Evolutionary conservation across 1,140 invertebrate species (phyloP).

Genomic region (Tetramorium alpestre): DNA sequence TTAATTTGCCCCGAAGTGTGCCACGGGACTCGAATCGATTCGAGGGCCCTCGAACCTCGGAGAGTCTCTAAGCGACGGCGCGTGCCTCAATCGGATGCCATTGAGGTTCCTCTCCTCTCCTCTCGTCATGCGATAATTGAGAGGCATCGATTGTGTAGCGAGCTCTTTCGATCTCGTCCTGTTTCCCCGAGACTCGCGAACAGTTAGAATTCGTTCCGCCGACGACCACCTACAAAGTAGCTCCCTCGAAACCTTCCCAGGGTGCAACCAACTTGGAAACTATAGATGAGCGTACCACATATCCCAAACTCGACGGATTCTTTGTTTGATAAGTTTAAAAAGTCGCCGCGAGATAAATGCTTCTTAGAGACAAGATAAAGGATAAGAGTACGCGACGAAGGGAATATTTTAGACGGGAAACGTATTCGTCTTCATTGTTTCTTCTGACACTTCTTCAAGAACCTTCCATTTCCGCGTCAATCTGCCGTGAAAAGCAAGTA

Average conservation of each 20-base stretch:
- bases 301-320: background rate
- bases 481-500: constrained; percentile 54
- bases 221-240: constrained; percentile 52
- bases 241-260: background rate
- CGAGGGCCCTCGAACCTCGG: constrained; percentile 82
- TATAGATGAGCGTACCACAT: background rate
- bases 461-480: constrained; percentile 41
- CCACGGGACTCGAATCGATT: constrained; percentile 83
- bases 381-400: background rate
- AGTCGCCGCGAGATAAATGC: background rate
- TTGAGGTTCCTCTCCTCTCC: constrained; percentile 78
- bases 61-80: constrained; percentile 81
- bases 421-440: constrained; percentile 33
- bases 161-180: constrained; percentile 55
- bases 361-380: background rate
- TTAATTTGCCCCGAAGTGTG: constrained; percentile 84
- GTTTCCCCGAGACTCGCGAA: constrained; percentile 55
- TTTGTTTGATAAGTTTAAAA: background rate
- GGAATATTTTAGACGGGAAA: constrained; percentile 17
- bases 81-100: constrained; percentile 82
- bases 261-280: background rate
- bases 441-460: constrained; percentile 23
- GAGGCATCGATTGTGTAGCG: constrained; percentile 67
- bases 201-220: constrained; percentile 52
- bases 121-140: constrained; percentile 71